These are phyloP conservation scores for Echinops telfairi DNA, from an alignment of 2,113 vertebrate genomes.

Conservation along the genomic window DNA sequence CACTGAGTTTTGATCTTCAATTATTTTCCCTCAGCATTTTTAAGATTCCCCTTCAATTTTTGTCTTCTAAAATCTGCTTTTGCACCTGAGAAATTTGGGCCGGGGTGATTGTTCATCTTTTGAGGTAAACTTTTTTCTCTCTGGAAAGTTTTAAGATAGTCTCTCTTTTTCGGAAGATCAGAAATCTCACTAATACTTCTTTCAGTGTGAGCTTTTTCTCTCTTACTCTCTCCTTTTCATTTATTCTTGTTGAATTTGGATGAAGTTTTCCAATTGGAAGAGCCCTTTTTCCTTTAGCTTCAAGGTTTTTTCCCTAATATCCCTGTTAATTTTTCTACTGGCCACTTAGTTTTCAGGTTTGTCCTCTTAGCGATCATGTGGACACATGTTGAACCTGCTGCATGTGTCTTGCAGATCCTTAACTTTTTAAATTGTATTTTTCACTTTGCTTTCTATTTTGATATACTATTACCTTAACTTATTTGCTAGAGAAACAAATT, in stretches of 20 bases:
- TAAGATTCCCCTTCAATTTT: neutral
- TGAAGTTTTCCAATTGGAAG: neutral
- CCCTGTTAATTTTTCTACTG: constrained; percentile 5
- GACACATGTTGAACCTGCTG: neutral
- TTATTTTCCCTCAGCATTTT: neutral
- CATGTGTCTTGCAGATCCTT: neutral
- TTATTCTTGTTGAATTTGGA: neutral
- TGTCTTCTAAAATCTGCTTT: neutral
- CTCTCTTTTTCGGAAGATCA: neutral
- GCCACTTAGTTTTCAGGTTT: neutral
- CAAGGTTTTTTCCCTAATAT: constrained; percentile 5
- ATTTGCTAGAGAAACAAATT: constrained; percentile 25
- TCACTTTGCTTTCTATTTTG: constrained; percentile 39
- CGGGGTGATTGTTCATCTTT: neutral
- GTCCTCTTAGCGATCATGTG: neutral
- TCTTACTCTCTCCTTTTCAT: neutral
- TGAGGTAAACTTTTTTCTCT: neutral
- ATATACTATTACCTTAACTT: constrained; percentile 38
- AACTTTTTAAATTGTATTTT: constrained; percentile 35
- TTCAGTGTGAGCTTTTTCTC: neutral
- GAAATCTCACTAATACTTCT: neutral
- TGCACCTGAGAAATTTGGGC: neutral
- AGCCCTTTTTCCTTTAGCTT: neutral
- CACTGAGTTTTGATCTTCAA: neutral
- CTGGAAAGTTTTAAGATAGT: neutral